Base-by-base conservation (phyloP, 1,140 invertebrate species). In the Aphidius ervi region DNA sequence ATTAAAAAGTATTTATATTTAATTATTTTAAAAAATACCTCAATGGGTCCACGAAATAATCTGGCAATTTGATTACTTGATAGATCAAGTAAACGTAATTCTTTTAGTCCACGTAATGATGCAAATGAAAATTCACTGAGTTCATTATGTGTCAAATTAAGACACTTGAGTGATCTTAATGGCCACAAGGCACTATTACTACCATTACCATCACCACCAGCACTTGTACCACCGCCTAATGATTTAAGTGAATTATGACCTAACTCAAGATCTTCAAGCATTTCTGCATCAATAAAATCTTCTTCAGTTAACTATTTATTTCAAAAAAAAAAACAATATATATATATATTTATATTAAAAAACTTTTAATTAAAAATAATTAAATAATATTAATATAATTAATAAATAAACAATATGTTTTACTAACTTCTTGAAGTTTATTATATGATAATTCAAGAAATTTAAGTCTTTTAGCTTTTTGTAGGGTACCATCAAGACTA, bases 111-210 rank as follows among this genome's bases (percentile, higher is more conserved):
- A 49, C 86, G 84, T 8, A 92, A 83, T 68, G 91, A 88, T 65
- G 87, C 83, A 66, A 91, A 83, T 0, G 88, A 90, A 73, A 93
- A 92, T 69, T 90, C 88, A 4, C 78, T 78, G 0, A 92, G 75
- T n/a, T 83, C 78, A 71, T 93, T 93, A 69, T 87, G 85, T 0
- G 88, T 88, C 41, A 93, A 77, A 74, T 91, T 91, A 3, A 90
- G 78, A 50, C 82, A 85, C 59, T 82, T 83, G 6, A 93, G 73
- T 3, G 83, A 84, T 65, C 82, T 82, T 9, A 92, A 75, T 8
- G 85, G 85, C 62, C 84, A 81, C n/a, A 92, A 69, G 0, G 89
- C 90, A n/a, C 84, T 86, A 67, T 90, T 91, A 3, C 68, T 67
- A 6, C 65, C 68, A 16, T 69, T 76, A 4, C 73, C 75, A 49